Percentiles rank a stretch among this genome's conserved stretches.
These are phyloP conservation scores for Heterodera carotae DNA, from an alignment of 1,140 invertebrate genomes.

Conservation along the genomic window DNA sequence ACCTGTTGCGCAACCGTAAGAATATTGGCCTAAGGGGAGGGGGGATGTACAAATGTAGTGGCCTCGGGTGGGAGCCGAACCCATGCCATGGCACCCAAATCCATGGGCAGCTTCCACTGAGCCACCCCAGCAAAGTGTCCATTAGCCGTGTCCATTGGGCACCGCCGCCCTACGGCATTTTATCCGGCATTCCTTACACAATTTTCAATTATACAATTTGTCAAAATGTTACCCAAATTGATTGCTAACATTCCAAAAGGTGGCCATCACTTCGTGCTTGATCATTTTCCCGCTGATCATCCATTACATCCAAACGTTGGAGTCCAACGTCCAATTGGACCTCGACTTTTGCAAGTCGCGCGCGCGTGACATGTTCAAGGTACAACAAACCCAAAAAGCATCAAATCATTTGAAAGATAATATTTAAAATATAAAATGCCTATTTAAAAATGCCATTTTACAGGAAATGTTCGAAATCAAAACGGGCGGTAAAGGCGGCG, in stretches of 20 bases:
- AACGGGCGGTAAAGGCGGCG: constrained; percentile 33
- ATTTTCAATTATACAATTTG: background rate
- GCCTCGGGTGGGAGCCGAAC: too few species aligned
- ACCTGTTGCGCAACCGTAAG: constrained; percentile 49
- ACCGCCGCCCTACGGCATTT: too few species aligned
- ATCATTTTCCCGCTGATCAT: constrained; percentile 56
- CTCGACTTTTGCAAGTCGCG: constrained; percentile 59
- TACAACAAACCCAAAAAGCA: background rate
- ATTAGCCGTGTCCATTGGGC: too few species aligned
- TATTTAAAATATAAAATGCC: too few species aligned
- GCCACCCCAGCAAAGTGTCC: too few species aligned
- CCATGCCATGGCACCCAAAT: too few species aligned
- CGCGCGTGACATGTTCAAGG: constrained; percentile 56
- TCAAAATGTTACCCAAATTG: background rate
- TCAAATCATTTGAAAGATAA: background rate
- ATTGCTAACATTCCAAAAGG: too few species aligned
- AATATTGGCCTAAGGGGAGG: too few species aligned
- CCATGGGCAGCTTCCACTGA: too few species aligned
- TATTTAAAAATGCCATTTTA: background rate
- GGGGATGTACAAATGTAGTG: too few species aligned
- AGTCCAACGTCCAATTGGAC: constrained; percentile 53
- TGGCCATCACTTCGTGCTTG: constrained; percentile 52
- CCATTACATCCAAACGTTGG: constrained; percentile 58
- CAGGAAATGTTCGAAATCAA: constrained; percentile 54
- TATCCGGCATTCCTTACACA: too few species aligned